Percentiles rank a stretch among this genome's conserved stretches.
phyloP scores from a whole-genome alignment of 2,113 vertebrate species.

The Corythaeola cristata region DNA sequence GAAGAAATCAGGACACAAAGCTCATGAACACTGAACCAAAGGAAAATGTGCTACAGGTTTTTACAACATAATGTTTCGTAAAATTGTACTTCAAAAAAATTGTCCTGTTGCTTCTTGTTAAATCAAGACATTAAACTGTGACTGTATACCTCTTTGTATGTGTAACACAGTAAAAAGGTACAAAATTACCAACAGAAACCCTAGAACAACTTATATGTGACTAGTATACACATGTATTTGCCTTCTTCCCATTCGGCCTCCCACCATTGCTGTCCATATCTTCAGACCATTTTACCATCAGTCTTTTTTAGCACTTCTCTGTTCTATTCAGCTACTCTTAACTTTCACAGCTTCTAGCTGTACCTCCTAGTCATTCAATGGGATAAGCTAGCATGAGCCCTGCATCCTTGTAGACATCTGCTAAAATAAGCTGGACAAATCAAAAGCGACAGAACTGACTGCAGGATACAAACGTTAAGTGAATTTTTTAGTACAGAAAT shows the following conservation, averaged over 20 bases:
- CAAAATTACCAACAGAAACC: background rate
- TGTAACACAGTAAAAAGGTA: background rate
- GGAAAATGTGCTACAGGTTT: background rate
- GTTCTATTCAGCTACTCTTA: background rate
- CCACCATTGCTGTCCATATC: background rate
- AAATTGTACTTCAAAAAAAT: background rate
- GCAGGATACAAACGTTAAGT: background rate
- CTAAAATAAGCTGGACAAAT: background rate
- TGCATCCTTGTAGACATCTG: background rate
- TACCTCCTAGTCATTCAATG: background rate
- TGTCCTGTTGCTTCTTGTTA: background rate
- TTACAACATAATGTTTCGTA: background rate
- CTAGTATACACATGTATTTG: background rate
- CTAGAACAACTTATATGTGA: background rate
- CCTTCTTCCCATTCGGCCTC: background rate
- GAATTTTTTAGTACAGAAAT: background rate
- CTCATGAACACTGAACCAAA: background rate
- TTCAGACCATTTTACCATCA: background rate
- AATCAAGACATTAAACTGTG: background rate
- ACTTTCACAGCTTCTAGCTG: background rate
- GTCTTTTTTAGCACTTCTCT: background rate
- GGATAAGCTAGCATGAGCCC: background rate
- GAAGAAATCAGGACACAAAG: background rate
- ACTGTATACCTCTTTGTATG: background rate
- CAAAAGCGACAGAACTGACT: background rate